These are phyloP conservation scores for Melanotaenia nigrans DNA, from an alignment of 2,797 vertebrate genomes.

Conservation along the genomic window DNA sequence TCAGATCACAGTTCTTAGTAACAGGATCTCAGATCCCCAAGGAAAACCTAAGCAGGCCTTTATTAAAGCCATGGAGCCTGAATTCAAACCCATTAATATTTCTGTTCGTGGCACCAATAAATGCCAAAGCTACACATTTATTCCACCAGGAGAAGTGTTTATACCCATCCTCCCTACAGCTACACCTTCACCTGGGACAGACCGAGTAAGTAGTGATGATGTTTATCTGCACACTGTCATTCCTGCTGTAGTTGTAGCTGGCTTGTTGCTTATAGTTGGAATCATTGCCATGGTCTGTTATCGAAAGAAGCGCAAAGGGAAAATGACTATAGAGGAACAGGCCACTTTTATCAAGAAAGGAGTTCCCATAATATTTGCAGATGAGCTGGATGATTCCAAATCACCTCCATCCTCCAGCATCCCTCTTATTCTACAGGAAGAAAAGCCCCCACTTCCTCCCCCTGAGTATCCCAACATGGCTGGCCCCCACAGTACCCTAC, in stretches of 20 bases:
- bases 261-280: conserved; percentile 93
- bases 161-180: conserved; percentile 79
- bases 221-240: conserved; percentile 98
- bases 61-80: conserved; percentile 88
- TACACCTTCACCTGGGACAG: conserved; percentile 83
- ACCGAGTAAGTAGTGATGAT: conserved; percentile 92
- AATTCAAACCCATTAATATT: conserved; percentile 90
- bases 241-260: conserved; percentile 95
- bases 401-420: conserved; percentile 98
- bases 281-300: conserved; percentile 99
- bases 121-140: conserved; percentile 89
- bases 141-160: conserved; percentile 83
- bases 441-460: conserved; percentile 96
- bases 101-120: conserved; percentile 88
- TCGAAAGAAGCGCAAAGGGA: conserved; percentile 97
- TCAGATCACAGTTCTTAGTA: conserved; percentile 88
- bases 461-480: conserved; percentile 97
- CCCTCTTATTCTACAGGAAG: conserved; percentile 98
- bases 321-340: conserved; percentile 98
- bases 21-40: conserved; percentile 86
- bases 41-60: conserved; percentile 87
- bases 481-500: conserved; percentile 92
- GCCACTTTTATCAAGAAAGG: conserved; percentile 99
- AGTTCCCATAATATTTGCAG: conserved; percentile 97
- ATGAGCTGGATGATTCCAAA: conserved; percentile 98